These are phyloP conservation scores for Listronotus oregonensis DNA, from an alignment of 1,140 invertebrate genomes.

Conservation along the genomic window DNA sequence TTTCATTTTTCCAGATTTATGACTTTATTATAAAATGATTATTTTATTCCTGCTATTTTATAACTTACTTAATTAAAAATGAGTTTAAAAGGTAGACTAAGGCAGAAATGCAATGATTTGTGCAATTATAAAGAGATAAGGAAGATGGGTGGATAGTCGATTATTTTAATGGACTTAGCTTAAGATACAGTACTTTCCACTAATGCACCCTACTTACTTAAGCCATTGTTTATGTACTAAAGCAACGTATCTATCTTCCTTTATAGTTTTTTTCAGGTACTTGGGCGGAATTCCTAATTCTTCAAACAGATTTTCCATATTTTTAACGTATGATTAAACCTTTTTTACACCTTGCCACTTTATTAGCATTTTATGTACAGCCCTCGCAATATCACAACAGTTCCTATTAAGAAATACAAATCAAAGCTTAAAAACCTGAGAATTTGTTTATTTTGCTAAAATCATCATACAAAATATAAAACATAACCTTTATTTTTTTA, in stretches of 20 bases:
- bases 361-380: constrained; percentile 13
- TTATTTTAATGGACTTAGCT: too few species aligned
- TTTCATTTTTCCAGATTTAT: too few species aligned
- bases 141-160: too few species aligned
- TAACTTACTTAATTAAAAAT: too few species aligned
- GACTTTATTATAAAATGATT: too few species aligned
- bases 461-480: neutral
- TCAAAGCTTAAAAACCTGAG: constrained; percentile 8
- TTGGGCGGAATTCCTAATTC: constrained; percentile 68
- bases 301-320: constrained; percentile 65
- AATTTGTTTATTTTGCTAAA: constrained; percentile 3
- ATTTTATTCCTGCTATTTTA: too few species aligned
- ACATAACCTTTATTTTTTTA: constrained; percentile 1
- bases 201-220: constrained; percentile 55
- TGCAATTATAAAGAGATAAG: too few species aligned
- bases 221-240: constrained; percentile 71
- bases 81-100: too few species aligned
- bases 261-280: constrained; percentile 64
- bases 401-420: neutral
- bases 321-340: neutral
- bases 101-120: too few species aligned
- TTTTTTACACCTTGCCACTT: neutral
- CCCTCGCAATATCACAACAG: constrained; percentile 12
- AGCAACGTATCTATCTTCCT: constrained; percentile 62
- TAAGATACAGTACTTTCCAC: too few species aligned